Base-by-base conservation (phyloP, 2,888 invertebrate species). In the Teleogryllus oceanicus region DNA sequence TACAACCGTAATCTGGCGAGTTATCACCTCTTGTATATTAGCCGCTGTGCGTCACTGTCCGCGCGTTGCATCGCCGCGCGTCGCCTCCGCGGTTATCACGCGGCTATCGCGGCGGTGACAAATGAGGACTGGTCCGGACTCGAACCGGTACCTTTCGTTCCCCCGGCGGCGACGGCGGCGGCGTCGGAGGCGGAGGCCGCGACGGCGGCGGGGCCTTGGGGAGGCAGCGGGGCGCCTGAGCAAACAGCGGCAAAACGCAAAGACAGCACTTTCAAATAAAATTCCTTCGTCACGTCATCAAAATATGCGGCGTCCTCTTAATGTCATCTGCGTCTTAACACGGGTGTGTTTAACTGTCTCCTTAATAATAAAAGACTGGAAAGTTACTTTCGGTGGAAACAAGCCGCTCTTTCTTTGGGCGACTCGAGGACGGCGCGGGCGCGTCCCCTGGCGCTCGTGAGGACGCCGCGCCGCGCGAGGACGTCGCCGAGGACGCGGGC, bases 221-320 rank as follows among this genome's bases (percentile, higher is more conserved):
- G 62, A 62, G 16, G 62, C 8, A 16, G 62, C 62, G n/a, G 62
- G 13, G n/a, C 4, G 62, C 13, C n/a, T 62, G 62, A 62, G 62
- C 62, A 62, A 62, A 62, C 62, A 62, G 62, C 62, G 62, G 62
- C 62, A n/a, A 62, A 62, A 62, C 62, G 62, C 62, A 62, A 62
- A 62, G 62, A 13, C 62, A 62, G 13, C 62, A 18, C 62, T 62
- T 62, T 62, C n/a, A 62, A 62, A 62, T 62, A 62, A 62, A 62
- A 62, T 62, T 62, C 62, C 62, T 62, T 62, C 62, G 62, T 62
- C 62, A 62, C 62, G 62, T 62, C 62, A 62, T 62, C 62, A 62
- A 62, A 62, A 62, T 62, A 62, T n/a, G 62, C 62, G 62, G 62
- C 62, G 62, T 62, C 62, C 62, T 62, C 62, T 62, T 62, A 62